Percentiles rank a stretch among this genome's conserved stretches.
These are phyloP conservation scores for Laticauda laticaudata DNA, from an alignment of 2,113 vertebrate genomes.

Conservation along the genomic window DNA sequence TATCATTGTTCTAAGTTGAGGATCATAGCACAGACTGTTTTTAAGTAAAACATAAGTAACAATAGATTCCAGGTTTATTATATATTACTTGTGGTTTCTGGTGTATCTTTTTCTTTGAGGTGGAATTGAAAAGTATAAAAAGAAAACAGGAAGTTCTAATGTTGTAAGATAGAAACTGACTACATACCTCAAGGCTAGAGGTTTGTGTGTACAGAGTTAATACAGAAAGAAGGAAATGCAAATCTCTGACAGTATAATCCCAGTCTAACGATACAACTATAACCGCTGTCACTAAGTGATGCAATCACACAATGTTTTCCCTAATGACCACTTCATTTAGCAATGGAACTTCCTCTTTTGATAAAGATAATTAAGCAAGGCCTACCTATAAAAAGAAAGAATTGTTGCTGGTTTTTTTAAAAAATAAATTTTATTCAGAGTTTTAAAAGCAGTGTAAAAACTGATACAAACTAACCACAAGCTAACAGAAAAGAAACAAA, in stretches of 20 bases:
- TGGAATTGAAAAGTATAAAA: background rate
- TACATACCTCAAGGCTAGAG: background rate
- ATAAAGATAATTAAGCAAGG: background rate
- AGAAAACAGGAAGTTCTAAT: background rate
- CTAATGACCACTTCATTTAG: background rate
- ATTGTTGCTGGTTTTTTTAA: too few relatives aligned
- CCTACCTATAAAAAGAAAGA: background rate
- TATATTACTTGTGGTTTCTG: constrained; percentile 49
- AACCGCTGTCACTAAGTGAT: background rate
- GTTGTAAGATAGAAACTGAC: background rate
- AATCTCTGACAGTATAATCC: background rate
- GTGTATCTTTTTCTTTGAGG: background rate
- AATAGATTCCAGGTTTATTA: constrained; percentile 33
- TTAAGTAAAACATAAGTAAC: background rate
- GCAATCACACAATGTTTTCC: background rate
- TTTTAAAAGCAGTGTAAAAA: background rate
- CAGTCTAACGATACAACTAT: background rate
- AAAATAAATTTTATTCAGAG: background rate
- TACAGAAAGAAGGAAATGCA: background rate
- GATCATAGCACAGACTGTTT: background rate
- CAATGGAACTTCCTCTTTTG: background rate
- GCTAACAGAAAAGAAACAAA: background rate
- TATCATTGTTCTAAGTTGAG: background rate
- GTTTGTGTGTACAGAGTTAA: background rate
- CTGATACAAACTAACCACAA: background rate